Conservation (phyloP, 2,888 invertebrate genomes). For the Ormyrus thymus region DNA sequence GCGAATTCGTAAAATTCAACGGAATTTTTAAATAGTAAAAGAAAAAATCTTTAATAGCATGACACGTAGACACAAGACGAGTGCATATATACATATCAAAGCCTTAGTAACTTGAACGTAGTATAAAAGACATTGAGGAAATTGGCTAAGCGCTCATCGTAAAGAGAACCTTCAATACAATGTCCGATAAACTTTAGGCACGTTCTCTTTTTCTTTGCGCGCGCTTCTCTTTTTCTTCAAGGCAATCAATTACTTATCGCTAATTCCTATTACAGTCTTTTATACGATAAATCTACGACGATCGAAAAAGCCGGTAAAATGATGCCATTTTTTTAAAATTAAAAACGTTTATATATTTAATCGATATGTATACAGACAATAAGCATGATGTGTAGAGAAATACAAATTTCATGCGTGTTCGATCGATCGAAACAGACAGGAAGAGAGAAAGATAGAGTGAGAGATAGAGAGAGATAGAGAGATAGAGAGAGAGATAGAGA, state of each 20-base stretch:
- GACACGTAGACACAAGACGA: background rate
- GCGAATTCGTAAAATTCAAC: background rate
- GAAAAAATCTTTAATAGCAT: background rate
- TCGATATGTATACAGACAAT: background rate
- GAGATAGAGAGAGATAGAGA: background rate
- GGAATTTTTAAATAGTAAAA: slow-evolving; percentile 5
- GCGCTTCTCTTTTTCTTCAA: slow-evolving; percentile 7
- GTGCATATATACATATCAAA: slow-evolving; percentile 23
- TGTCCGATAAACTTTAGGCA: slow-evolving; percentile 33
- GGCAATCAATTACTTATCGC: slow-evolving; percentile 18
- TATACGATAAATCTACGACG: slow-evolving; percentile 8
- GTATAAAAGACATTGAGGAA: slow-evolving; percentile 33
- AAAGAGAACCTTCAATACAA: slow-evolving; percentile 23
- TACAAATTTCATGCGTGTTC: too few species aligned
- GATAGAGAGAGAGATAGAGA: background rate
- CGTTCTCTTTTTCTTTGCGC: slow-evolving; percentile 24
- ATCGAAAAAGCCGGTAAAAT: background rate
- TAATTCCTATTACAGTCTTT: slow-evolving; percentile 7
- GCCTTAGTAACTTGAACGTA: slow-evolving; percentile 13
- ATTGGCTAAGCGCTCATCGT: slow-evolving; percentile 43
- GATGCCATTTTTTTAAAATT: background rate
- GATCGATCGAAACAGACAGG: too few species aligned
- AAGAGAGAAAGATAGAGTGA: too few species aligned
- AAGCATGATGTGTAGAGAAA: background rate
- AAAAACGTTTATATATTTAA: background rate